phyloP scores from a whole-genome alignment of 2,888 invertebrate genomes.

The Cephus rjabovi region DNA sequence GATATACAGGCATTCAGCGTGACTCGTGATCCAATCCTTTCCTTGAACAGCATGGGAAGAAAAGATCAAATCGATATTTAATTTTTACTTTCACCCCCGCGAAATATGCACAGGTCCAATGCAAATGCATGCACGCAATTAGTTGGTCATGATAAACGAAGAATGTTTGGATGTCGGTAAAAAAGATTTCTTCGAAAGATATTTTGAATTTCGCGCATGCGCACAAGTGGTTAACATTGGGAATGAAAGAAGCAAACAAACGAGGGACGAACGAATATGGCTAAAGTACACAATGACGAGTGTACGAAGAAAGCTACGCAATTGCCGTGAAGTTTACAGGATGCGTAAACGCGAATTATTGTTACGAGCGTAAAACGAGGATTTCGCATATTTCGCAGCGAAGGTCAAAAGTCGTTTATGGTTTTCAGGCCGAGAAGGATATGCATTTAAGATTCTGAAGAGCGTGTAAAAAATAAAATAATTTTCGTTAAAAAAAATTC shows the following conservation, averaged over 20 bases:
- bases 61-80: neutral
- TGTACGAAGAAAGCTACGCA: neutral
- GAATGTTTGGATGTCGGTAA: neutral
- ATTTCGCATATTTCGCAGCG: neutral
- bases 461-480: neutral
- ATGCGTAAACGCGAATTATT: neutral
- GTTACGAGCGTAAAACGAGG: neutral
- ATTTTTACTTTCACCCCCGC: neutral
- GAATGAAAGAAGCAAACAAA: neutral
- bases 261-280: neutral
- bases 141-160: neutral
- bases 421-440: neutral
- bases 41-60: neutral
- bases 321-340: neutral
- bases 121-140: neutral
- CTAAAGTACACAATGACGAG: neutral
- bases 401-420: neutral
- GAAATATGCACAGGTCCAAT: neutral
- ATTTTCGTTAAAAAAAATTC: neutral
- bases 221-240: neutral
- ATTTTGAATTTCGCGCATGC: neutral
- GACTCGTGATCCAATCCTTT: neutral
- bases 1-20: neutral
- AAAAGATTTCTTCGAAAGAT: neutral
- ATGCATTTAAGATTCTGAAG: neutral